phyloP scores from a whole-genome alignment of 2,888 invertebrate genomes.

The Deilephila porcellus region DNA sequence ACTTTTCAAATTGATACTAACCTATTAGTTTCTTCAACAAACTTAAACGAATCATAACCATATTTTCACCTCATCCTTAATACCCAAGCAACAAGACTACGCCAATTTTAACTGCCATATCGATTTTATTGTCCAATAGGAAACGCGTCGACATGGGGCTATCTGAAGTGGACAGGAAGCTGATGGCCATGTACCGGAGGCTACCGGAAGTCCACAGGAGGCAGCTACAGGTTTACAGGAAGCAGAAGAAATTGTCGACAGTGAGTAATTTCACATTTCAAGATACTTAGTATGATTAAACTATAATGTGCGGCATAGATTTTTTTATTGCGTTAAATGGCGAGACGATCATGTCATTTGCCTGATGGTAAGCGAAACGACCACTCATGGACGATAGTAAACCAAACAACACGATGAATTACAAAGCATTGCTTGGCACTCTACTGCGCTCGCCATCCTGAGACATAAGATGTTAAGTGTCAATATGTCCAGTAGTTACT shows the following conservation, averaged over 20 bases:
- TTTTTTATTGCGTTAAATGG: too few relatives aligned
- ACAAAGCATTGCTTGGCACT: too few relatives aligned
- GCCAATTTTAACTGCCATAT: neutral
- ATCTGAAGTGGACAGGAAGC: slow-evolving; percentile 74
- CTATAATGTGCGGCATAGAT: too few relatives aligned
- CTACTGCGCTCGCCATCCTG: too few relatives aligned
- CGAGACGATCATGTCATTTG: too few relatives aligned
- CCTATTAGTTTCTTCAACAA: neutral
- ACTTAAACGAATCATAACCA: neutral
- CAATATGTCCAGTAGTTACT: too few relatives aligned
- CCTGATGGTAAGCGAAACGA: too few relatives aligned
- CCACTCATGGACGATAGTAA: too few relatives aligned
- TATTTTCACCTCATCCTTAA: neutral
- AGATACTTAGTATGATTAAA: too few relatives aligned
- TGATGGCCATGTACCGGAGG: slow-evolving; percentile 80
- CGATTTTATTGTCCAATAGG: slow-evolving; percentile 46
- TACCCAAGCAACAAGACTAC: neutral
- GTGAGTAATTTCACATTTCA: slow-evolving; percentile 42
- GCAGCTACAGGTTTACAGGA: slow-evolving; percentile 75
- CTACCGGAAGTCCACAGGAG: slow-evolving; percentile 75
- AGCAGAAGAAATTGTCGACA: slow-evolving; percentile 76
- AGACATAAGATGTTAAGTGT: neutral
- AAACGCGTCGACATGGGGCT: slow-evolving; percentile 75
- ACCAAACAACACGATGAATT: too few relatives aligned
- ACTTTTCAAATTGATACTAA: too few relatives aligned